Evolutionary conservation across 2,888 invertebrate genomes (phyloP).

Genomic region (Amphipyra berbera): DNA sequence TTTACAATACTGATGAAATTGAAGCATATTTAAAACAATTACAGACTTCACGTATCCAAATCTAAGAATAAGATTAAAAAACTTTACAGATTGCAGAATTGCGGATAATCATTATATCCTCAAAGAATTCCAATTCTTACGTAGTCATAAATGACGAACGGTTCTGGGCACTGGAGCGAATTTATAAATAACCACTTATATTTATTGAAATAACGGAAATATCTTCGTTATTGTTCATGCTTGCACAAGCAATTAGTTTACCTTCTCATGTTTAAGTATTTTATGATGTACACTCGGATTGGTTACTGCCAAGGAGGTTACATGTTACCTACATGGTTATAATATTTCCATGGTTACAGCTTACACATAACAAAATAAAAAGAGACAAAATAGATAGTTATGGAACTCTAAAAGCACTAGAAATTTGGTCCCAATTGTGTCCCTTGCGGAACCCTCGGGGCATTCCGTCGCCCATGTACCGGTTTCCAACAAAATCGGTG

Average conservation of each 20-base stretch:
- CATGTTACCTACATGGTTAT: too few relatives aligned
- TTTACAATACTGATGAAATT: too few relatives aligned
- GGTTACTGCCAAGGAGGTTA: too few relatives aligned
- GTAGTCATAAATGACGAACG: conserved; percentile 28
- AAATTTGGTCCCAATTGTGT: conserved; percentile 34
- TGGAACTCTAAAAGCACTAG: background rate
- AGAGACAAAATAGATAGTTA: too few relatives aligned
- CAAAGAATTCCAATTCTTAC: conserved; percentile 17
- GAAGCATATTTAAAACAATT: too few relatives aligned
- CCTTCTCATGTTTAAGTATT: background rate
- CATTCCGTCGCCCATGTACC: conserved; percentile 45
- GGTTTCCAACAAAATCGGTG: conserved; percentile 49
- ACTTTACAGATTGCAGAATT: background rate
- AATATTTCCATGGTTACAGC: too few relatives aligned
- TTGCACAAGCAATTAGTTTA: conserved; percentile 30
- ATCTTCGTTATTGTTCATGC: conserved; percentile 32
- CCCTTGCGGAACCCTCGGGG: conserved; percentile 40
- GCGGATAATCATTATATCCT: background rate
- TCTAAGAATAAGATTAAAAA: too few relatives aligned
- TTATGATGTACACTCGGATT: too few relatives aligned
- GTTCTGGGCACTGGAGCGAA: conserved; percentile 16
- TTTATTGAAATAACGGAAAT: conserved; percentile 33
- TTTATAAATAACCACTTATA: conserved; percentile 32
- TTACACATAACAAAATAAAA: too few relatives aligned
- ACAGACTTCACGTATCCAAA: too few relatives aligned